A percentile compares a stretch with the other conserved stretches of the same genome.
These are phyloP conservation scores for Polylopha cassiicola DNA, from an alignment of 2,888 invertebrate species.

Conservation along the genomic window DNA sequence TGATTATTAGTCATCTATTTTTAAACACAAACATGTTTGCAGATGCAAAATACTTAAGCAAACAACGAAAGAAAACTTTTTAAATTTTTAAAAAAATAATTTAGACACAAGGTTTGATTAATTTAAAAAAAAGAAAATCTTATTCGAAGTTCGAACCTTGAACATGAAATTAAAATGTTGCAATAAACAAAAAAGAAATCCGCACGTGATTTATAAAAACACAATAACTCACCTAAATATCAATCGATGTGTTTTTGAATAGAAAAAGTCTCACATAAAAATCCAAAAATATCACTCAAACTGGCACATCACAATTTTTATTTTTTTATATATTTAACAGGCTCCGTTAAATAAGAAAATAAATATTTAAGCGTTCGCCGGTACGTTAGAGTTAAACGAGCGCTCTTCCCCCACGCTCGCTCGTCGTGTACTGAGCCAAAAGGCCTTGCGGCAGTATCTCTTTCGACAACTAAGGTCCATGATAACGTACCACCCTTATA, in stretches of 20 bases:
- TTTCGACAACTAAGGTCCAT: slow-evolving; percentile 52
- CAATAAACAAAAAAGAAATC: too few relatives aligned
- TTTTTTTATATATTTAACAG: slow-evolving; percentile 14
- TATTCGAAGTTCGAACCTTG: too few relatives aligned
- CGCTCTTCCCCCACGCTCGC: slow-evolving; percentile 53
- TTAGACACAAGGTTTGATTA: neutral
- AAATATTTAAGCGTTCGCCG: slow-evolving; percentile 24
- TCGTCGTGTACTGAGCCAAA: slow-evolving; percentile 43
- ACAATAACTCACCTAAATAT: too few relatives aligned
- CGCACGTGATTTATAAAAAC: too few relatives aligned
- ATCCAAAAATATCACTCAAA: slow-evolving; percentile 19
- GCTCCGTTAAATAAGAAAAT: slow-evolving; percentile 11
- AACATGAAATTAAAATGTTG: too few relatives aligned
- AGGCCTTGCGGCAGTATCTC: slow-evolving; percentile 61
- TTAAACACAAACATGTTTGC: slow-evolving; percentile 25
- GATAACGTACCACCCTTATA: slow-evolving; percentile 61
- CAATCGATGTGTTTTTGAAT: too few relatives aligned
- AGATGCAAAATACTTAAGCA: neutral
- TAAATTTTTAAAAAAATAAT: neutral
- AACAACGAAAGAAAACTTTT: neutral
- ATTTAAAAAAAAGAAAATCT: neutral
- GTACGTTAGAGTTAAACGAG: slow-evolving; percentile 46
- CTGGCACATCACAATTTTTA: slow-evolving; percentile 20
- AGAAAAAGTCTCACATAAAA: slow-evolving; percentile 24
- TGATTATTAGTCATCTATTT: slow-evolving; percentile 23